These are phyloP conservation scores for Autographa gamma DNA, from an alignment of 2,888 invertebrate species.

Conservation along the genomic window DNA sequence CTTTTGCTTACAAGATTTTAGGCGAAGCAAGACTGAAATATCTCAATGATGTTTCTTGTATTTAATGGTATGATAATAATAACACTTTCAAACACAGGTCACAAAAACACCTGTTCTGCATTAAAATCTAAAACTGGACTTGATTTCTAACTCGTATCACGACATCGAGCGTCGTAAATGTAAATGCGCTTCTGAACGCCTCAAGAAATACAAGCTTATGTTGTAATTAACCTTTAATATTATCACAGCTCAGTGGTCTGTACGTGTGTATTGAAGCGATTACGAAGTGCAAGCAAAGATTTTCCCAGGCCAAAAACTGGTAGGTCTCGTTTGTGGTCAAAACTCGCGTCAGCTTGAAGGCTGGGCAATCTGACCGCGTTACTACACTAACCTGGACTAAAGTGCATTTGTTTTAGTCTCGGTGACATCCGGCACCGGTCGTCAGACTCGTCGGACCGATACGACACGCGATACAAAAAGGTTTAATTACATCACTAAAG, in stretches of 20 bases:
- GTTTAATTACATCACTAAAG: conserved; percentile 47
- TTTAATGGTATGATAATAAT: too few species aligned
- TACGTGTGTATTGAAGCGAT: background rate
- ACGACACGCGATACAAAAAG: conserved; percentile 34
- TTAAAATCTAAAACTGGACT: background rate
- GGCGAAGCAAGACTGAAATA: too few species aligned
- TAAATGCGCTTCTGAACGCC: background rate
- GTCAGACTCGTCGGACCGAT: conserved; percentile 29
- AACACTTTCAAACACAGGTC: background rate
- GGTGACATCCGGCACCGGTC: conserved; percentile 50
- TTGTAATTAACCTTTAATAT: conserved; percentile 1
- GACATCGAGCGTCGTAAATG: background rate
- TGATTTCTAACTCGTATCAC: background rate
- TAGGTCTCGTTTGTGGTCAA: conserved; percentile 49
- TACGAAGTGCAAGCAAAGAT: conserved; percentile 44
- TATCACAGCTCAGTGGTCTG: conserved; percentile 5
- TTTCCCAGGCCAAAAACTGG: conserved; percentile 48
- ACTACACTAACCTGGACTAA: conserved; percentile 38
- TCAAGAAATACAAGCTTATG: background rate
- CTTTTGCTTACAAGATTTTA: too few species aligned
- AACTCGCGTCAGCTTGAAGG: conserved; percentile 48
- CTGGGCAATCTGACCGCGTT: conserved; percentile 40
- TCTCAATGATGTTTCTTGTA: too few species aligned
- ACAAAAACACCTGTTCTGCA: background rate
- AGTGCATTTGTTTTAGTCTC: conserved; percentile 41